Conservation (phyloP, 1,140 invertebrate species). For the Mercenaria mercenaria region DNA sequence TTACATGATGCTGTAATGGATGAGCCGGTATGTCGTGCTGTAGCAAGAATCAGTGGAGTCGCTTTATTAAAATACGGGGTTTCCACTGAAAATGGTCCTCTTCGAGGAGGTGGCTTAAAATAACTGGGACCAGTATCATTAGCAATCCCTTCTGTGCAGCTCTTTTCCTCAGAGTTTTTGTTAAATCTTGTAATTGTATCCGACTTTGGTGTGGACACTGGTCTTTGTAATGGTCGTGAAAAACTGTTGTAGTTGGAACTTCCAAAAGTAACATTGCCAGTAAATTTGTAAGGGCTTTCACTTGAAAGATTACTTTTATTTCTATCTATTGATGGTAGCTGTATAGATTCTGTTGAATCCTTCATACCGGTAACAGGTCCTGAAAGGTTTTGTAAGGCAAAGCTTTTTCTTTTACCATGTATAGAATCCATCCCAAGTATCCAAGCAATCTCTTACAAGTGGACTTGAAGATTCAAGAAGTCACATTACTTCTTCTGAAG, state of each 20-base stretch:
- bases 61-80: constrained; percentile 28
- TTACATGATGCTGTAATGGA: constrained; percentile 56
- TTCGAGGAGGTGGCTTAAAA: background rate
- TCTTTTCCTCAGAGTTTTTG: background rate
- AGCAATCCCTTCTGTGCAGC: too few species aligned
- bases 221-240: background rate
- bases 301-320: background rate
- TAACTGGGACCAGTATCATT: background rate
- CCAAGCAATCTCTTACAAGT: too few species aligned
- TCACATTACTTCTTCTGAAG: too few species aligned
- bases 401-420: background rate
- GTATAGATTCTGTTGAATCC: background rate
- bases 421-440: background rate
- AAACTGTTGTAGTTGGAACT: background rate
- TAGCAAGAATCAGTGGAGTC: constrained; percentile 57
- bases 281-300: background rate
- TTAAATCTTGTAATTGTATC: background rate
- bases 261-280: too few species aligned
- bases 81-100: constrained; percentile 24
- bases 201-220: background rate
- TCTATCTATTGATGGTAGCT: background rate
- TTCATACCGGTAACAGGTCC: background rate
- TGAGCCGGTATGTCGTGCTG: constrained; percentile 45
- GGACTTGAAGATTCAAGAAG: too few species aligned
- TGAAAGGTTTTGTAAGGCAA: too few species aligned